These are phyloP conservation scores for Himalopsyche kuldschensis DNA, from an alignment of 2,888 invertebrate genomes.

Conservation along the genomic window DNA sequence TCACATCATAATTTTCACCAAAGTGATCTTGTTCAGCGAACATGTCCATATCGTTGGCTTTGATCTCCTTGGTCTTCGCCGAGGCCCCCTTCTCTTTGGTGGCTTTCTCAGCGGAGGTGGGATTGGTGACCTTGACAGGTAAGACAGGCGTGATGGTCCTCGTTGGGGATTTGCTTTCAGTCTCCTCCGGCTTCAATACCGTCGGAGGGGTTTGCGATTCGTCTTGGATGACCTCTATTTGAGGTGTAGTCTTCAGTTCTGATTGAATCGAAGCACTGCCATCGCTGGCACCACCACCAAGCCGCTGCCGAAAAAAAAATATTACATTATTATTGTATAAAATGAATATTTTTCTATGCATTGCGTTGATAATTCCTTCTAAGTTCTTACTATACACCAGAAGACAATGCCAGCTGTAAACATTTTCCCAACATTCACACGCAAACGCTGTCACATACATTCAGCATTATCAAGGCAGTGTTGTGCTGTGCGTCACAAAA, in stretches of 20 bases:
- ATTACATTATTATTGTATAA: too few relatives aligned
- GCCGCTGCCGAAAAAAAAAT: conserved; percentile 48
- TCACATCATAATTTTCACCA: conserved; percentile 71
- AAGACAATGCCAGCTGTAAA: too few relatives aligned
- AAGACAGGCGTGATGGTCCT: conserved; percentile 14
- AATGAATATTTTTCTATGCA: too few relatives aligned
- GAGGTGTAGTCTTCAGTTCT: conserved; percentile 12
- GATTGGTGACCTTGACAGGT: neutral
- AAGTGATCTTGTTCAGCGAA: conserved; percentile 91
- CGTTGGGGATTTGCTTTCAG: neutral
- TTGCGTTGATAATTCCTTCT: too few relatives aligned
- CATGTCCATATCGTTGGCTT: conserved; percentile 82
- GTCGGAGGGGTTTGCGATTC: conserved; percentile 33
- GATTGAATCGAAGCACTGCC: conserved; percentile 53
- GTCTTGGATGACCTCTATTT: conserved; percentile 18
- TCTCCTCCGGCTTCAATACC: conserved; percentile 4
- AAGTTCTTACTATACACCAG: too few relatives aligned
- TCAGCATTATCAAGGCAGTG: neutral
- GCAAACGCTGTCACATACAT: too few relatives aligned
- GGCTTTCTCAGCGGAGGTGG: conserved; percentile 42
- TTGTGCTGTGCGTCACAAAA: neutral
- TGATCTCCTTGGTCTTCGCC: conserved; percentile 47
- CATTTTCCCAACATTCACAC: too few relatives aligned
- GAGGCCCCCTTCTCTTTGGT: conserved; percentile 39
- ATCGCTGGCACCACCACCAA: conserved; percentile 59